Percentiles rank a stretch among this genome's conserved stretches.
Evolutionary conservation across 2,888 invertebrate species (phyloP).

Genomic region (Netelia melanura): DNA sequence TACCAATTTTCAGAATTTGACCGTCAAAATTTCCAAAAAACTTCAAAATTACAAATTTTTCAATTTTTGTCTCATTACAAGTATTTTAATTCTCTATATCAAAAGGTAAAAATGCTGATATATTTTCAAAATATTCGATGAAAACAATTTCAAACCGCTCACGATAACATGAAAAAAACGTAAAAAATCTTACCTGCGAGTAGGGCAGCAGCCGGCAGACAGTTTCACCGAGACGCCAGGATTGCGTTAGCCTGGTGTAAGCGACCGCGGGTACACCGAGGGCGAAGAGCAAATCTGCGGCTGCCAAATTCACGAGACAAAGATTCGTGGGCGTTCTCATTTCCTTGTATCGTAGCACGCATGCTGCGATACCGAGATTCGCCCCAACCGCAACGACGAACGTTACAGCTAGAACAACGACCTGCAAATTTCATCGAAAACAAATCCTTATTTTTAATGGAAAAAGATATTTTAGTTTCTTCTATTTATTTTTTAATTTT

Average conservation of each 20-base stretch:
- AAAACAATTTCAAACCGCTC: neutral
- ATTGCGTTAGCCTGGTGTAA: constrained; percentile 85
- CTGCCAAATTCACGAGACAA: constrained; percentile 87
- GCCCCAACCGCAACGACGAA: constrained; percentile 85
- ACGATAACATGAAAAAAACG: neutral
- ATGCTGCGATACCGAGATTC: constrained; percentile 86
- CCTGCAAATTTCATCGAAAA: constrained; percentile 69
- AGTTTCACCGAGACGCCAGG: constrained; percentile 86
- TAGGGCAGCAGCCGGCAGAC: constrained; percentile 86
- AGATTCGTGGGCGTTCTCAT: constrained; percentile 87
- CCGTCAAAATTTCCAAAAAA: too few relatives aligned
- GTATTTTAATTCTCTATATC: too few relatives aligned
- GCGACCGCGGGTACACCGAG: constrained; percentile 86
- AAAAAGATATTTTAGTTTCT: neutral
- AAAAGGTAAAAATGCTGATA: too few relatives aligned
- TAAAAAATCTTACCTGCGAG: constrained; percentile 84
- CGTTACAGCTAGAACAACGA: constrained; percentile 83
- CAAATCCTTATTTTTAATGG: neutral
- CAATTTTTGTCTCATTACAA: too few relatives aligned
- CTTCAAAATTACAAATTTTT: too few relatives aligned
- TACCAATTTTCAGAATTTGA: too few relatives aligned
- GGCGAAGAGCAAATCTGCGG: constrained; percentile 88
- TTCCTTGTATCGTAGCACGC: constrained; percentile 86
- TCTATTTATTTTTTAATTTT: constrained; percentile 11
- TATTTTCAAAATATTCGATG: neutral